Conservation (phyloP, 2,113 vertebrate genomes). For the Rhabdornis inornatus region DNA sequence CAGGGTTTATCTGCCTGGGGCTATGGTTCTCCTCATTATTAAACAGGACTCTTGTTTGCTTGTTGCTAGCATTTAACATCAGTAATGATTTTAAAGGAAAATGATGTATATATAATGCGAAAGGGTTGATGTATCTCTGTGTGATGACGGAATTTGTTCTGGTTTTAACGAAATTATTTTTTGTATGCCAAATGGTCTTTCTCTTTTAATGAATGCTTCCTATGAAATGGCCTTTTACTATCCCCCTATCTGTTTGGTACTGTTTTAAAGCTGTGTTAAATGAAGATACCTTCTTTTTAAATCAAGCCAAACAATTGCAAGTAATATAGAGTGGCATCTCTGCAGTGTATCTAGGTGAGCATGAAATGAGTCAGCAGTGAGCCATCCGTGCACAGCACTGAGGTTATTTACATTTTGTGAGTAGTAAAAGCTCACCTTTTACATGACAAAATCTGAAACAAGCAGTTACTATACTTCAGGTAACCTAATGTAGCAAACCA, state of each 20-base stretch:
- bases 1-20: not conserved
- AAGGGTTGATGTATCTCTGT: not conserved
- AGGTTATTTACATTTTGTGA: not conserved
- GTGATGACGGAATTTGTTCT: not conserved
- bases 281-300: not conserved
- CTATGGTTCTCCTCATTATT: not conserved
- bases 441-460: not conserved
- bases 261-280: not conserved
- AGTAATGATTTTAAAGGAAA: not conserved
- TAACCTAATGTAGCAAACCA: not conserved
- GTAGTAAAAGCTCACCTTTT: not conserved
- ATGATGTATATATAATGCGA: fast-evolving
- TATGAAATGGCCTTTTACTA: not conserved
- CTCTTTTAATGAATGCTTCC: not conserved
- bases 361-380: not conserved
- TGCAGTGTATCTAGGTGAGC: not conserved
- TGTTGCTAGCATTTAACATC: not conserved
- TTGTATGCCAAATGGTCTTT: not conserved
- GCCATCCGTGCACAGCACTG: not conserved
- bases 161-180: not conserved
- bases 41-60: not conserved
- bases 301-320: not conserved
- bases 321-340: not conserved
- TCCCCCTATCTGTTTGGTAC: not conserved
- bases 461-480: not conserved